Evolutionary conservation across 2,113 vertebrate genomes (phyloP).

Genomic region (Caranx melampygus): DNA sequence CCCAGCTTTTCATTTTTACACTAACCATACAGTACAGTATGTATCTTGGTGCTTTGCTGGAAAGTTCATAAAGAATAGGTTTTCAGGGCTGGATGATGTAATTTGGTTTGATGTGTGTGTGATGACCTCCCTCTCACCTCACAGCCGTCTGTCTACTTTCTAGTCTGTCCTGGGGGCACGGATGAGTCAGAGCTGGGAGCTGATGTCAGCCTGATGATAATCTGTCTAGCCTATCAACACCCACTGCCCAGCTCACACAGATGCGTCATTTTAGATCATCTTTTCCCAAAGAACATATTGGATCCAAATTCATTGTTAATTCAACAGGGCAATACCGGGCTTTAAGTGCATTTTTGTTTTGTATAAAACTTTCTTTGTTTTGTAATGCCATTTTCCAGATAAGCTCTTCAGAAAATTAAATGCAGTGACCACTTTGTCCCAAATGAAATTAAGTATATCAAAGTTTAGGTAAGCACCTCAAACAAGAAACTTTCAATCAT

Average conservation of each 20-base stretch:
- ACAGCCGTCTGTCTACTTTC: constrained; percentile 41
- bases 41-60: constrained; percentile 8
- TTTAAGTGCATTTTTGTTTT: constrained; percentile 28
- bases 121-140: constrained; percentile 66
- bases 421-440: constrained; percentile 45
- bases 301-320: constrained; percentile 14
- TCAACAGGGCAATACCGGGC: neutral
- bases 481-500: constrained; percentile 75
- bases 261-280: constrained; percentile 3
- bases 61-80: constrained; percentile 27
- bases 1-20: constrained; percentile 27
- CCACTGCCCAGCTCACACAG: constrained; percentile 11
- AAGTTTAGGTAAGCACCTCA: constrained; percentile 59
- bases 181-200: constrained; percentile 69
- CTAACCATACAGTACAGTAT: constrained; percentile 16
- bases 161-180: constrained; percentile 36
- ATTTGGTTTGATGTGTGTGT: constrained; percentile 63
- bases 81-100: constrained; percentile 66
- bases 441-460: constrained; percentile 63
- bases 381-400: constrained; percentile 50
- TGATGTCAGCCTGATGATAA: constrained; percentile 72
- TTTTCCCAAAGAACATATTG: neutral
- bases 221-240: constrained; percentile 42
- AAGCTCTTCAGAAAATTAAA: constrained; percentile 65
- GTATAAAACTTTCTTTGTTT: constrained; percentile 17